Percentiles rank a stretch among this genome's conserved stretches.
Conservation (phyloP, 2,113 vertebrate genomes). For the Panthera uncia region DNA sequence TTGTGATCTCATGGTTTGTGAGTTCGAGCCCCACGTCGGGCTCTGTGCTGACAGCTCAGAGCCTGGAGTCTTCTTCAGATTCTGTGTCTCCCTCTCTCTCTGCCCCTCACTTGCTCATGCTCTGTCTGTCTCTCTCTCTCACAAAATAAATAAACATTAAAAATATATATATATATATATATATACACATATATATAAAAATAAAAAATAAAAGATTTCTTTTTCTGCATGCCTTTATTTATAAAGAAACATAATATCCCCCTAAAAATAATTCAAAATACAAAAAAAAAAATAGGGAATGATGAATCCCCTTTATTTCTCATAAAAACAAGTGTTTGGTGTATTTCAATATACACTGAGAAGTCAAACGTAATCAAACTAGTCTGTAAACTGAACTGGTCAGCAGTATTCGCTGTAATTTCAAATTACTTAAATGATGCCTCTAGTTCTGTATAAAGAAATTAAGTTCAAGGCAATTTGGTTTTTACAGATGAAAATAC, state of each 20-base stretch:
- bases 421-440: slow-evolving; percentile 6
- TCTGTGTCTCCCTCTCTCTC: no score
- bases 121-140: no score
- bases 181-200: no score
- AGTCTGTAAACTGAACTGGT: slow-evolving; percentile 29
- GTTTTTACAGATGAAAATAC: slow-evolving; percentile 60
- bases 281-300: not conserved
- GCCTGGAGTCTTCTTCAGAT: no score
- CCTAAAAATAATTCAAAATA: slow-evolving; percentile 44
- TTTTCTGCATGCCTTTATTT: not conserved
- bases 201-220: not conserved
- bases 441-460: slow-evolving; percentile 45
- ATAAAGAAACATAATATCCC: not conserved
- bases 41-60: no score
- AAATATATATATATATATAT: no score
- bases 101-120: no score
- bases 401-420: slow-evolving; percentile 62
- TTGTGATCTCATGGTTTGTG: no score
- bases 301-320: slow-evolving; percentile 2
- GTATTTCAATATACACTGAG: slow-evolving; percentile 64
- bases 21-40: no score
- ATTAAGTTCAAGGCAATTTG: slow-evolving; percentile 69
- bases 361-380: slow-evolving; percentile 56
- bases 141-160: no score
- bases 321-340: slow-evolving; percentile 37